Percentiles rank a stretch among this genome's conserved stretches.
Conservation (phyloP, 2,888 invertebrate species). For the Monopis laevigella region DNA sequence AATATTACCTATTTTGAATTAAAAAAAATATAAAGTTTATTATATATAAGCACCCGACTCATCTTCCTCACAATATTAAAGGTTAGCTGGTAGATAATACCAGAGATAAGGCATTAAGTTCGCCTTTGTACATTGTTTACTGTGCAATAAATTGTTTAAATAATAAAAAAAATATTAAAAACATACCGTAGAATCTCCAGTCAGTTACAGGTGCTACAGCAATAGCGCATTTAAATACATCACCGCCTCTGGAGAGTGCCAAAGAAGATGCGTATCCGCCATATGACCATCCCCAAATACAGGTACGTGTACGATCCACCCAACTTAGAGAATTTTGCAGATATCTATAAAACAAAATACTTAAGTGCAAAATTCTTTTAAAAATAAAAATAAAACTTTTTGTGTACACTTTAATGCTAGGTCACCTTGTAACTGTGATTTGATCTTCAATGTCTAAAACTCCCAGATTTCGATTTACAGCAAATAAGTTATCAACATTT, state of each 20-base stretch:
- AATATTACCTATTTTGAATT: not conserved
- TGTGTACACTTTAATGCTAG: no score
- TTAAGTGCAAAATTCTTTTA: not conserved
- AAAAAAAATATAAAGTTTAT: not conserved
- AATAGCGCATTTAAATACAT: constrained; percentile 91
- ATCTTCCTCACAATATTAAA: no score
- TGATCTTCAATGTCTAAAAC: constrained; percentile 93
- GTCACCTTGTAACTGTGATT: constrained; percentile 81
- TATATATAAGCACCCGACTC: no score
- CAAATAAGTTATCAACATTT: constrained; percentile 84
- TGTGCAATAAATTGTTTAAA: no score
- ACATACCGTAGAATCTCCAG: constrained; percentile 92
- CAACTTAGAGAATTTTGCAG: constrained; percentile 73
- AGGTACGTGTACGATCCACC: constrained; percentile 79
- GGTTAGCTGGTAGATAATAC: no score
- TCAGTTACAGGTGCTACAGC: constrained; percentile 97
- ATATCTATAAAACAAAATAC: constrained; percentile 48
- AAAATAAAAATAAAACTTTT: no score
- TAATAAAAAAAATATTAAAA: not conserved
- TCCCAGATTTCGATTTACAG: constrained; percentile 85
- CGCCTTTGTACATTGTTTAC: no score
- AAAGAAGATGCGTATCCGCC: constrained; percentile 91
- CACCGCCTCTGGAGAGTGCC: constrained; percentile 81
- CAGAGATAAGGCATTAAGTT: no score
- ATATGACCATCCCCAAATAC: constrained; percentile 9